A percentile compares a stretch with the other conserved stretches of the same genome.
These are phyloP conservation scores for Sylvicola fuscatus DNA, from an alignment of 2,888 invertebrate species.

Conservation along the genomic window DNA sequence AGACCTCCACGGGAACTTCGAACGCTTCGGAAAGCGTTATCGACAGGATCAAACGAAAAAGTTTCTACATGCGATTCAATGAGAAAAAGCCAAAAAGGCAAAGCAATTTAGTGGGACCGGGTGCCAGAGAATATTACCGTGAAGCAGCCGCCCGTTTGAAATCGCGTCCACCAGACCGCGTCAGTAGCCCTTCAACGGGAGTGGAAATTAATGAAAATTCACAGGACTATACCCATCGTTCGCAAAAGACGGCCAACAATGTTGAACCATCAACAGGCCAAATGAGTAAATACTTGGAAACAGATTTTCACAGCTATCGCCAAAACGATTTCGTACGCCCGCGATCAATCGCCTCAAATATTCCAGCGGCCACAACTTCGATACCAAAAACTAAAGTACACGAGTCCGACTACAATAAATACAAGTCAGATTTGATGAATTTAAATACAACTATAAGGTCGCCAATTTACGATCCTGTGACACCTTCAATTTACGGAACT, in stretches of 20 bases:
- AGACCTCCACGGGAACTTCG: conserved; percentile 21
- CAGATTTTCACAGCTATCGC: too few relatives aligned
- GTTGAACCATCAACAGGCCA: not conserved
- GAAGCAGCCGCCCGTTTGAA: not conserved
- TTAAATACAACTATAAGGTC: conserved; percentile 3
- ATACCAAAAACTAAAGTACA: too few relatives aligned
- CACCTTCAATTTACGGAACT: conserved; percentile 18
- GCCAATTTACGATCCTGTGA: conserved; percentile 4
- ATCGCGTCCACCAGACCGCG: conserved; percentile 1
- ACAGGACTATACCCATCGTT: not conserved
- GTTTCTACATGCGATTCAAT: conserved; percentile 76
- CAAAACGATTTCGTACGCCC: too few relatives aligned
- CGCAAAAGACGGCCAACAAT: not conserved
- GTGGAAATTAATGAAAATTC: not conserved
- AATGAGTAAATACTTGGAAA: too few relatives aligned
- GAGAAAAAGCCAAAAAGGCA: conserved; percentile 55
- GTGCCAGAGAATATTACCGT: conserved; percentile 30
- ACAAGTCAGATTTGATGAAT: not conserved
- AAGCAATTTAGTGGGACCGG: conserved; percentile 41
- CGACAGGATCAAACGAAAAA: conserved; percentile 71
- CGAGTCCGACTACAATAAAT: not conserved
- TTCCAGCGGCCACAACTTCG: too few relatives aligned
- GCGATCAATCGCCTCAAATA: too few relatives aligned
- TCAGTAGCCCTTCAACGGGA: not conserved
- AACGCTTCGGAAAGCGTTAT: conserved; percentile 50